Percentiles rank a stretch among this genome's conserved stretches.
Evolutionary conservation across 1,140 invertebrate genomes (phyloP).

Genomic region (Zaprionus taronus): DNA sequence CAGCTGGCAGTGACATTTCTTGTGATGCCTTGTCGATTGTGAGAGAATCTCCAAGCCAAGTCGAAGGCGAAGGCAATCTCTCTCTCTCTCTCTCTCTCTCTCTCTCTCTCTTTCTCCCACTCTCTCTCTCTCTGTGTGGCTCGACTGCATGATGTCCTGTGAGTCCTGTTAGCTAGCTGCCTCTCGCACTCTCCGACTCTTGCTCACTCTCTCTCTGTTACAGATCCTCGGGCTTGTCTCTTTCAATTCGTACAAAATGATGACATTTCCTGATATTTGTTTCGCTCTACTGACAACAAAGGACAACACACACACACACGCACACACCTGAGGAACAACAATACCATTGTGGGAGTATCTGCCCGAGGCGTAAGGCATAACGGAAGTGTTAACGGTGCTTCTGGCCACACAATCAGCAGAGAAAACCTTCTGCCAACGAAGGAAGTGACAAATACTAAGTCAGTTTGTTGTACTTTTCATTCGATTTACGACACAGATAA

Average conservation of each 20-base stretch:
- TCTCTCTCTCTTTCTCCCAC: slow-evolving; percentile 22
- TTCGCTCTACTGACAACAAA: slow-evolving; percentile 61
- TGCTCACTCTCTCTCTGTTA: slow-evolving; percentile 35
- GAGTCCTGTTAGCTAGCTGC: slow-evolving; percentile 2
- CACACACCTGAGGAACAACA: slow-evolving; percentile 55
- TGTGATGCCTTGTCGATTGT: slow-evolving; percentile 1
- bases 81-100: neutral
- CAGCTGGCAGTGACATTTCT: slow-evolving; percentile 7
- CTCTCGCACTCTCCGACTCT: slow-evolving; percentile 1
- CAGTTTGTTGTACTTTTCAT: neutral
- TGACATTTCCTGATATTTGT: slow-evolving; percentile 82
- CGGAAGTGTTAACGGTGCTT: slow-evolving; percentile 74
- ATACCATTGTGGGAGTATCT: slow-evolving; percentile 25
- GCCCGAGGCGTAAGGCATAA: slow-evolving; percentile 34
- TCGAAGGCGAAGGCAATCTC: neutral
- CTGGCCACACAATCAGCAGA: neutral
- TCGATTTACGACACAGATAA: neutral
- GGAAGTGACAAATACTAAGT: neutral
- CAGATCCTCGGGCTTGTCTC: slow-evolving; percentile 45
- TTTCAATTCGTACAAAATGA: slow-evolving; percentile 64
- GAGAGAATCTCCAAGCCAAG: neutral
- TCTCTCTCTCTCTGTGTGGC: slow-evolving; percentile 58
- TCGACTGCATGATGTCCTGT: slow-evolving; percentile 43
- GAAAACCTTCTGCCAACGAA: neutral
- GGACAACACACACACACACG: slow-evolving; percentile 8